Conservation (phyloP, 2,113 vertebrate genomes). For the Casuarius casuarius region DNA sequence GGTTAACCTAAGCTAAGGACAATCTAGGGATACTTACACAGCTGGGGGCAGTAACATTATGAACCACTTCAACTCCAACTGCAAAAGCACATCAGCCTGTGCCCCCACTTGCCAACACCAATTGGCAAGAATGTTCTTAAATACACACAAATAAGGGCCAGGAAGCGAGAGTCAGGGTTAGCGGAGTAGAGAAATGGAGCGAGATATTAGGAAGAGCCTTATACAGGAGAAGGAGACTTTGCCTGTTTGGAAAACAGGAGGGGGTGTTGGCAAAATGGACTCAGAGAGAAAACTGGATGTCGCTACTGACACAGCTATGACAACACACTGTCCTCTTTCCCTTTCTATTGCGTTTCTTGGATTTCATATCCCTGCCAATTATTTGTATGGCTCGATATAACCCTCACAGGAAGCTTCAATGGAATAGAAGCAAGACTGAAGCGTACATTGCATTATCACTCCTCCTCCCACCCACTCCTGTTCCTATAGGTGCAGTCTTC, state of each 20-base stretch:
- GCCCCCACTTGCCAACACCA: not conserved
- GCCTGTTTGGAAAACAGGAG: not conserved
- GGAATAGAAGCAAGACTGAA: not conserved
- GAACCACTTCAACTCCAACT: not conserved
- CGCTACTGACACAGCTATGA: not conserved
- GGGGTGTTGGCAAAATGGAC: not conserved
- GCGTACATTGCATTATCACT: not conserved
- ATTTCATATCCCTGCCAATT: not conserved
- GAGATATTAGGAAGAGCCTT: not conserved
- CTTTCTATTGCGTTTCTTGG: not conserved
- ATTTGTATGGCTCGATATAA: not conserved
- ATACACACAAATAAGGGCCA: not conserved
- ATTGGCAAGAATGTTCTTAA: not conserved
- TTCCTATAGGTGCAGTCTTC: not conserved
- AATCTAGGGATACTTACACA: not conserved
- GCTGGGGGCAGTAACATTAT: not conserved
- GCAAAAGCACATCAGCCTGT: not conserved
- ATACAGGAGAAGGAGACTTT: not conserved
- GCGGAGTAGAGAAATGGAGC: not conserved
- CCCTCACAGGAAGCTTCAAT: not conserved
- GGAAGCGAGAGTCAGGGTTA: not conserved
- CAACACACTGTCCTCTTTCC: not conserved
- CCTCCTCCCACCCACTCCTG: not conserved
- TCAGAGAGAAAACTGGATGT: not conserved
- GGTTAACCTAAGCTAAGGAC: not conserved